Evolutionary conservation across 2,113 vertebrate species (phyloP).

Genomic region (Gulo gulo): DNA sequence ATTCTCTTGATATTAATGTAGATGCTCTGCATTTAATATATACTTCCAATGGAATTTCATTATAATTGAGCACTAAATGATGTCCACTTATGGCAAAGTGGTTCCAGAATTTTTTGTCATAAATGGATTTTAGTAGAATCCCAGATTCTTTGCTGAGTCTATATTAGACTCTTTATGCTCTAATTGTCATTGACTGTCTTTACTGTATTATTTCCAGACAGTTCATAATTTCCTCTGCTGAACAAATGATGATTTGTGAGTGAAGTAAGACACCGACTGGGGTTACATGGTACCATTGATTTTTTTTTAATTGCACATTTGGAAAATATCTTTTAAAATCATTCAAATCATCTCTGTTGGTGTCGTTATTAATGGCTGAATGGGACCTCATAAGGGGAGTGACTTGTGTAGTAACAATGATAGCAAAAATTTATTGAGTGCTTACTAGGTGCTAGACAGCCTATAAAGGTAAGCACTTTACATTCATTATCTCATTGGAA

Average conservation of each 20-base stretch:
- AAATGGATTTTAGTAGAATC: slow-evolving; percentile 70
- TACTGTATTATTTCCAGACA: slow-evolving; percentile 77
- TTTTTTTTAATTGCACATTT: slow-evolving; percentile 77
- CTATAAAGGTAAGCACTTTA: neutral
- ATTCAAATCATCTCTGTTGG: neutral
- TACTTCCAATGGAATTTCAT: slow-evolving; percentile 79
- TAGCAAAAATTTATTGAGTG: neutral
- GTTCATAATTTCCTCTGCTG: slow-evolving; percentile 76
- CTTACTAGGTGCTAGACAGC: neutral
- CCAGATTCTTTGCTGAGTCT: slow-evolving; percentile 60
- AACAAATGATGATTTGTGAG: slow-evolving; percentile 78
- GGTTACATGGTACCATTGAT: slow-evolving; percentile 68
- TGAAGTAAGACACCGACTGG: slow-evolving; percentile 46
- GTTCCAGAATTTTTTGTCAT: slow-evolving; percentile 77
- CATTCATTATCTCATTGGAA: neutral
- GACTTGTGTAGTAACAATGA: neutral
- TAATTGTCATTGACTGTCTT: slow-evolving; percentile 77
- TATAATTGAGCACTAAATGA: slow-evolving; percentile 81
- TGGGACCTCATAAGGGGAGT: neutral
- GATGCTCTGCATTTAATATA: slow-evolving; percentile 71
- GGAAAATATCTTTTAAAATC: slow-evolving; percentile 41
- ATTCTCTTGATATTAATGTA: slow-evolving; percentile 64
- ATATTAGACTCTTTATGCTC: slow-evolving; percentile 60
- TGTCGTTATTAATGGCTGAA: neutral
- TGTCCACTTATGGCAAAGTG: slow-evolving; percentile 73